Evolutionary conservation across 2,797 vertebrate genomes (phyloP).

Genomic region (Pantherophis vulpinus): DNA sequence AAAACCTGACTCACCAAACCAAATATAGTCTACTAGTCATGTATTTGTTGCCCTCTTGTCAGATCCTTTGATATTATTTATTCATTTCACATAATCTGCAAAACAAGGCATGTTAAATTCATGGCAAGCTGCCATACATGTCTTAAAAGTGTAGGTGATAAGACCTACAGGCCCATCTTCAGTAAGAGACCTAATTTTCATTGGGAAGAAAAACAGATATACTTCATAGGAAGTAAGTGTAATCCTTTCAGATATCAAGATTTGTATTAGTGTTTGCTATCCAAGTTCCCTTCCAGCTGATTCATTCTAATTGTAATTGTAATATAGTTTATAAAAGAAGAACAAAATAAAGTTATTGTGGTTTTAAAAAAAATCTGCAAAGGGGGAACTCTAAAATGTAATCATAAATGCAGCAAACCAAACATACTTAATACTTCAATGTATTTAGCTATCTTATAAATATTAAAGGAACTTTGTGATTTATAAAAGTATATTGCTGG

Average conservation of each 20-base stretch:
- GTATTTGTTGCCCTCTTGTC: no score
- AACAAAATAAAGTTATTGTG: not conserved
- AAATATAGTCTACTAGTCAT: no score
- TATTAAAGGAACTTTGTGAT: not conserved
- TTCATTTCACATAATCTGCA: not conserved
- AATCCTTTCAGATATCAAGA: not conserved
- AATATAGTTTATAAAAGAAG: not conserved
- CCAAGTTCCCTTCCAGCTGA: no score
- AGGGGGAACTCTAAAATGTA: not conserved
- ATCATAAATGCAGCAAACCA: not conserved
- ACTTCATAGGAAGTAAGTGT: not conserved
- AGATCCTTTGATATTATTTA: not conserved
- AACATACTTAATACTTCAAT: not conserved
- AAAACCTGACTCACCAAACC: not conserved
- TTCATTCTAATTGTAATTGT: no score
- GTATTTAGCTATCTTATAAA: not conserved
- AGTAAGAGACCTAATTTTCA: not conserved
- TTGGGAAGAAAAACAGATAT: not conserved
- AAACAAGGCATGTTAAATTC: not conserved
- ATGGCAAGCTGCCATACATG: not conserved
- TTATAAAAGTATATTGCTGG: not conserved
- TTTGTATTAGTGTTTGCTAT: not conserved
- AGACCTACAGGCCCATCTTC: not conserved
- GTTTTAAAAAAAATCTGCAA: not conserved
- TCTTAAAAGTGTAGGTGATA: not conserved